Conservation (phyloP, 2,888 invertebrate species). For the Nephrotoma guestfalica region DNA sequence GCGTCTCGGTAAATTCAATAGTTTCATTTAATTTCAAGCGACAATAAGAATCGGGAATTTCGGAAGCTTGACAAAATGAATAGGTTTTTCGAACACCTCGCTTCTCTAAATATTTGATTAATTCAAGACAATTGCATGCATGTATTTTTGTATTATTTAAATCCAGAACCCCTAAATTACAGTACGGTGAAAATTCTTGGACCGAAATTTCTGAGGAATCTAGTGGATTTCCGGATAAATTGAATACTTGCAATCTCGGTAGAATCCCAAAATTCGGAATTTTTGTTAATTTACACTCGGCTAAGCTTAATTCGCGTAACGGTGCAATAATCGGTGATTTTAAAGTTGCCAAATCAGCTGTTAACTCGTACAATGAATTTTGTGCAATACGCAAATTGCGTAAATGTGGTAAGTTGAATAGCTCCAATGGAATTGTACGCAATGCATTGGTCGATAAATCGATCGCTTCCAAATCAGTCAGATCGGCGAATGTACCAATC, state of each 20-base stretch:
- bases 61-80: background rate
- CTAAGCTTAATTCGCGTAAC: slow-evolving; percentile 35
- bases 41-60: background rate
- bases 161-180: slow-evolving; percentile 38
- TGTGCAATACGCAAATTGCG: slow-evolving; percentile 38
- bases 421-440: slow-evolving; percentile 3
- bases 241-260: slow-evolving; percentile 36
- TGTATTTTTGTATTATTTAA: slow-evolving; percentile 13
- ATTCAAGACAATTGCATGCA: slow-evolving; percentile 5
- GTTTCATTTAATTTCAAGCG: background rate
- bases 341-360: slow-evolving; percentile 28
- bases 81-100: background rate
- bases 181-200: slow-evolving; percentile 35
- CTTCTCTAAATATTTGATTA: background rate
- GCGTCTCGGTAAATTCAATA: background rate
- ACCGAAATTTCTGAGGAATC: slow-evolving; percentile 23
- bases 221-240: slow-evolving; percentile 39
- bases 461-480: slow-evolving; percentile 6
- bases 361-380: slow-evolving; percentile 35
- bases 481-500: slow-evolving; percentile 6
- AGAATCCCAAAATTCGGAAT: slow-evolving; percentile 39
- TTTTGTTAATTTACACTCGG: slow-evolving; percentile 35
- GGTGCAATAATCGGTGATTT: slow-evolving; percentile 37
- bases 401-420: slow-evolving; percentile 35
- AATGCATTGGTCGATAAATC: slow-evolving; percentile 8